phyloP scores from a whole-genome alignment of 2,113 vertebrate genomes.

The Spizaetus ornatus region DNA sequence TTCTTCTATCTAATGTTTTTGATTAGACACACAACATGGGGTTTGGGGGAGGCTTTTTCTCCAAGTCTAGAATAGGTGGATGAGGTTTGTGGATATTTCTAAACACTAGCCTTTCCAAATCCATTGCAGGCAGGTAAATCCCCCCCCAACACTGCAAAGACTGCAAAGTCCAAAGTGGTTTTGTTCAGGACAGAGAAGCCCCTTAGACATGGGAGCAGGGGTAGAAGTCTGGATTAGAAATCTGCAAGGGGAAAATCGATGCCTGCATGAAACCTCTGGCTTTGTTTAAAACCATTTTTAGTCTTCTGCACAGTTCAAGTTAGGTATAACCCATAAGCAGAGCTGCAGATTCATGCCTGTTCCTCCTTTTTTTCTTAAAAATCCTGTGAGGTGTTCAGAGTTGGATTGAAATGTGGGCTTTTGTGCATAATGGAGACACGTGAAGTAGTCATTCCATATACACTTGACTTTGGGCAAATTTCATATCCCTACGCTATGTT shows the following conservation, averaged over 20 bases:
- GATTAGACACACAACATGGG: background rate
- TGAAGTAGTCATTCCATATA: background rate
- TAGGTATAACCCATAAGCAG: background rate
- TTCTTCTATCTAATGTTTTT: background rate
- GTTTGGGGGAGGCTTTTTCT: background rate
- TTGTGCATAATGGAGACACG: background rate
- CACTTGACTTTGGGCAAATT: background rate
- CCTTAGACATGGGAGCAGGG: background rate
- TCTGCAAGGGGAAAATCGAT: background rate
- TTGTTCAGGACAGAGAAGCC: background rate
- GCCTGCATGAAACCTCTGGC: background rate
- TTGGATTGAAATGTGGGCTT: background rate
- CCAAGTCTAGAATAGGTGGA: background rate
- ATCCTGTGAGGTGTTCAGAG: background rate
- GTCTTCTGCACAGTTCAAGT: fast-evolving
- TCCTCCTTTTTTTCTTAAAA: background rate
- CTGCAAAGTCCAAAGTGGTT: background rate
- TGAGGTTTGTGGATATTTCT: background rate
- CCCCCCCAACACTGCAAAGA: background rate
- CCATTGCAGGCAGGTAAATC: background rate
- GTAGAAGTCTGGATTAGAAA: background rate
- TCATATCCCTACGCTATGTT: background rate
- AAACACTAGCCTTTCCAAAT: background rate
- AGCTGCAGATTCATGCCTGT: background rate
- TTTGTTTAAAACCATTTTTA: background rate